Evolutionary conservation across 2,113 vertebrate species (phyloP).

Genomic region (Dendrocopos noguchii): DNA sequence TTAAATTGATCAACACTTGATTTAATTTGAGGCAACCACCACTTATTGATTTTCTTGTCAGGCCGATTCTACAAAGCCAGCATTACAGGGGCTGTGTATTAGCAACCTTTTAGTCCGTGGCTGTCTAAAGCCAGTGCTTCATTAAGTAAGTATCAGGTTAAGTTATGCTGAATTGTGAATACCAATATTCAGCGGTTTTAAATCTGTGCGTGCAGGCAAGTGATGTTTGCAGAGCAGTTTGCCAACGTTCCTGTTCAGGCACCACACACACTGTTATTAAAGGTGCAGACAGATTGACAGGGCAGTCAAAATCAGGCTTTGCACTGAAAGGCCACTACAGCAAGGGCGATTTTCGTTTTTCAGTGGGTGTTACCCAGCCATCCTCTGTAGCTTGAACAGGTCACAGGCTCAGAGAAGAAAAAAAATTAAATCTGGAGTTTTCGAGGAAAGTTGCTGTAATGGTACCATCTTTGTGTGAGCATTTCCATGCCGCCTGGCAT

Average conservation of each 20-base stretch:
- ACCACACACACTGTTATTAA: background rate
- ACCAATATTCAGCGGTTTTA: background rate
- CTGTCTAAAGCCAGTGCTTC: background rate
- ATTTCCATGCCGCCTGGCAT: background rate
- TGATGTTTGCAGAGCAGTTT: background rate
- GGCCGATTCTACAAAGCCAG: background rate
- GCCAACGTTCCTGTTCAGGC: background rate
- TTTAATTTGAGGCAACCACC: slow-evolving; percentile 48
- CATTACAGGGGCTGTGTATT: background rate
- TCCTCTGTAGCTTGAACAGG: background rate
- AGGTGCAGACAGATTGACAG: background rate
- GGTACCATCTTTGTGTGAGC: background rate
- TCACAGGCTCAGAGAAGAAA: background rate
- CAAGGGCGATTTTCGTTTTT: background rate
- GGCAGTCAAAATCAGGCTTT: background rate
- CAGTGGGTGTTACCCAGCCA: background rate
- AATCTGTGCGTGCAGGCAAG: background rate
- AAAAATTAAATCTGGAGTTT: background rate
- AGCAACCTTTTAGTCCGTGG: background rate
- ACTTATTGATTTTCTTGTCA: slow-evolving; percentile 25
- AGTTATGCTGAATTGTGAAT: background rate
- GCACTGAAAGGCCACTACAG: background rate
- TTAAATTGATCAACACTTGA: slow-evolving; percentile 48
- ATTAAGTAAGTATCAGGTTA: background rate
- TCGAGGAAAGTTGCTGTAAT: background rate